Base-by-base conservation (phyloP, 2,888 invertebrate species). In the Eristalis arbustorum region DNA sequence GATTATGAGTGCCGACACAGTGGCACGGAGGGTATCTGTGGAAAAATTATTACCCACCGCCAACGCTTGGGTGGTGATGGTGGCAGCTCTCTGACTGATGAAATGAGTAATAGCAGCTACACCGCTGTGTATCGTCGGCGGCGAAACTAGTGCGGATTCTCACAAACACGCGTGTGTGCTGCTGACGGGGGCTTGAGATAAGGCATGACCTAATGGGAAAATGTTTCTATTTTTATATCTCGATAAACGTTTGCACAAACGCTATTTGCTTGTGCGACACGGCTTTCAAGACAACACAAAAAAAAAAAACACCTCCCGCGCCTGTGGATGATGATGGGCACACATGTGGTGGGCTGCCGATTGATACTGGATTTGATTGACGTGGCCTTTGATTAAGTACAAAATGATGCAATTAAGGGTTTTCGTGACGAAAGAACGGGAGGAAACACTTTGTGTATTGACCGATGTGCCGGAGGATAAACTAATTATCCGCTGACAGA, bases 191-290 rank as follows among this genome's bases (percentile, higher is more conserved):
- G 56, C 69, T 18, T 23, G 64, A 63, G 84, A 81, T 81, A 85
- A 77, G 76, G 49, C 72, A 63, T 85, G 84, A 85, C 76, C 84
- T 85, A 85, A 81, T 81, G 81, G 25, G 37, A 61, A 40, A 59
- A 49, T 10, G 59, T 71, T 66, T 77, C 57, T 73, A 57, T 80
- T 79, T 84, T 62, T 75, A 31, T 79, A 74, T 78, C 79, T 69
- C 69, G 69, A 64, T 28, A 62, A 73, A 59, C 37, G 68, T 68
- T 63, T 37, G 61, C 28, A n/a, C n/a, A 59, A 69, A 42, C 3
- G n/a, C 49, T 28, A 31, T 63, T 13, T 68, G 40, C 31, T 63
- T 63, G 28, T 63, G 56, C 57, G 13, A 49, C 49, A 63, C 23
- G 59, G 25, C 28, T 59, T 61, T 61, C n/a, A 49, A 40, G 13